phyloP scores from a whole-genome alignment of 2,113 vertebrate species.

The Mus musculus region GRCm39 chr5:62509501-62510000 shows the following conservation, averaged over 20 bases:
- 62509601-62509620: not conserved
- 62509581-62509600: not conserved
- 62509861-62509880: not conserved
- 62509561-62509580: constrained; percentile 40
- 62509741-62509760: not conserved
- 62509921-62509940: too few relatives aligned
- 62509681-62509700: not conserved
- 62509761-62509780: not conserved
- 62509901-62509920: too few relatives aligned
- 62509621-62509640: not conserved
- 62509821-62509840: not conserved
- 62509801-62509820: constrained; percentile 12
- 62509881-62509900: too few relatives aligned
- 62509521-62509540: not conserved
- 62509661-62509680: not conserved
- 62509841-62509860: constrained; percentile 2
- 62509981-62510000: not conserved
- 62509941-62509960: too few relatives aligned
- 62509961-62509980: not conserved
- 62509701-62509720: not conserved
- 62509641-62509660: not conserved
- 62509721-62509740: not conserved
- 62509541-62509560: not conserved
- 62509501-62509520: constrained; percentile 25
- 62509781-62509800: not conserved